Evolutionary conservation across 2,113 vertebrate genomes (phyloP).

Genomic region (Mandrillus leucophaeus): DNA sequence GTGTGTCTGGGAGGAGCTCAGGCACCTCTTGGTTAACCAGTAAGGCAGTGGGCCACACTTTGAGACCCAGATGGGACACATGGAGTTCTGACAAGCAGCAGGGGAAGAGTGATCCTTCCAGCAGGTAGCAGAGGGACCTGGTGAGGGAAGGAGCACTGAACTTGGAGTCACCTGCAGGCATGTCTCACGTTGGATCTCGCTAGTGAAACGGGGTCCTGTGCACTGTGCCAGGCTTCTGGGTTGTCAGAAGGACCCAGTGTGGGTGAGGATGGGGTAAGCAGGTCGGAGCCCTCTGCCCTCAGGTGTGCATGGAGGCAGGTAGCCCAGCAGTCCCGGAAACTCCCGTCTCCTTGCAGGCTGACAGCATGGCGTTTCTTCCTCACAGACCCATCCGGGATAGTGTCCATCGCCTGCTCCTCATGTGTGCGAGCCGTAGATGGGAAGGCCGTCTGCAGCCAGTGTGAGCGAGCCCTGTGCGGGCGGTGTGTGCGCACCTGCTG

Average conservation of each 20-base stretch:
- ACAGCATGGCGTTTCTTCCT: not conserved
- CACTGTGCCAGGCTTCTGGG: fast-evolving
- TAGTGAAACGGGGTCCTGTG: fast-evolving
- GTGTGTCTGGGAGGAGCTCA: not conserved
- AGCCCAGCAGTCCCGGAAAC: not conserved
- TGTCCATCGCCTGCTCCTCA: slow-evolving; percentile 79
- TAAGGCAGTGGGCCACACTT: not conserved
- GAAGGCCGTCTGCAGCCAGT: slow-evolving; percentile 80
- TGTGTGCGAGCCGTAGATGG: slow-evolving; percentile 80
- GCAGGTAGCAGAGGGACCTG: not conserved
- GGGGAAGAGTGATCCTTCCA: not conserved
- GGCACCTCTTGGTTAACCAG: not conserved
- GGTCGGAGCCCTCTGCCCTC: too few relatives aligned
- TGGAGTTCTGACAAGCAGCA: not conserved
- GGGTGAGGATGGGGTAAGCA: fast-evolving
- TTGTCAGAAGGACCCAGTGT: not conserved
- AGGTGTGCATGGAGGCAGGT: fast-evolving
- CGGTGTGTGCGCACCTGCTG: slow-evolving; percentile 82
- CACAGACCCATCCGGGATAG: slow-evolving; percentile 51
- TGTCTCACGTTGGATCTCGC: fast-evolving
- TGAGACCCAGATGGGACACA: not conserved
- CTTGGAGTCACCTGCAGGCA: not conserved
- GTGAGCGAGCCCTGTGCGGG: slow-evolving; percentile 81
- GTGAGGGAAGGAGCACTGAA: not conserved
- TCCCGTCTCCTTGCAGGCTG: not conserved